Evolutionary conservation across 2,888 invertebrate genomes (phyloP).

Genomic region (Listrodromus nycthemerus): DNA sequence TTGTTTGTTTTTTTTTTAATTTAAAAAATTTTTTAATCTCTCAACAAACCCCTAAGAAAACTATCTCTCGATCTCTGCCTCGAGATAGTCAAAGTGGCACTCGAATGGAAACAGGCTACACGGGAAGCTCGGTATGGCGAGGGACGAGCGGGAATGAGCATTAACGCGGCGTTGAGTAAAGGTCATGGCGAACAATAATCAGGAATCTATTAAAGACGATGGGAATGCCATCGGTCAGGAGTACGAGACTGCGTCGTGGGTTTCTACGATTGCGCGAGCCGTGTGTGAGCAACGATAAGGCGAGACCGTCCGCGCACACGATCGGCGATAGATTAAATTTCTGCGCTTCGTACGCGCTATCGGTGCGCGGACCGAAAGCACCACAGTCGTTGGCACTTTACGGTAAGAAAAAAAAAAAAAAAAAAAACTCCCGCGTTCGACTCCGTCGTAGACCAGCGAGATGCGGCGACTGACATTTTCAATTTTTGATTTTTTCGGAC

Average conservation of each 20-base stretch:
- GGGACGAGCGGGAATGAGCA: constrained; percentile 28
- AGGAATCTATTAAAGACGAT: constrained; percentile 56
- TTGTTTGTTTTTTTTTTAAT: constrained; percentile 20
- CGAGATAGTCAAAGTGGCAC: constrained; percentile 7
- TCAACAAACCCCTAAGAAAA: constrained; percentile 2
- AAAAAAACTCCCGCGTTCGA: not conserved
- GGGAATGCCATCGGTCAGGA: constrained; percentile 24
- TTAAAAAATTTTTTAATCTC: constrained; percentile 11
- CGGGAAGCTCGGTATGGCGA: constrained; percentile 13
- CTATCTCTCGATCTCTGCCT: not conserved
- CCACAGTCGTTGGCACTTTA: constrained; percentile 14
- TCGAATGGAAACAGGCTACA: constrained; percentile 35
- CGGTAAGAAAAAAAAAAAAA: not conserved
- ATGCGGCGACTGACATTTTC: not conserved
- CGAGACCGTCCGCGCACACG: constrained; percentile 10
- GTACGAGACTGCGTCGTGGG: not conserved
- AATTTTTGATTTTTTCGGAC: no score
- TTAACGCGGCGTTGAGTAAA: constrained; percentile 47
- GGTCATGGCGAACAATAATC: constrained; percentile 61
- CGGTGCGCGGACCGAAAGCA: not conserved
- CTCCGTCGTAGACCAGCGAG: not conserved
- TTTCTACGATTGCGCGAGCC: constrained; percentile 9
- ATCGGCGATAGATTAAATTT: constrained; percentile 45
- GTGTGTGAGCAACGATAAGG: constrained; percentile 43
- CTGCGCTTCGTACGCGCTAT: constrained; percentile 2